These are phyloP conservation scores for Temnothorax rugatulus DNA, from an alignment of 2,888 invertebrate genomes.

Conservation along the genomic window DNA sequence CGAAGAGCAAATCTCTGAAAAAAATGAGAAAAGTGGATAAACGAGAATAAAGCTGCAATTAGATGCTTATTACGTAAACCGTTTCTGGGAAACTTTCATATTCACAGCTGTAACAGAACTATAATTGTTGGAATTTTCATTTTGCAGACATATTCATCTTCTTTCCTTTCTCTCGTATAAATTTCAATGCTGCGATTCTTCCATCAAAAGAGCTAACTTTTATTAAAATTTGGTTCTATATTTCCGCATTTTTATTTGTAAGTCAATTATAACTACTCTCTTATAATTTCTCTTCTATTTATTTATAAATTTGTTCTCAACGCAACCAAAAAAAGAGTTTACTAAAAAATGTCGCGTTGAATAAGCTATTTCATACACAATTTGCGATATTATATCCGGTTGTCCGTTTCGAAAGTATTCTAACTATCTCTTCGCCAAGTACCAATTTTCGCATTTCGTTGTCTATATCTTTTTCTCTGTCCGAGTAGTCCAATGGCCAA, in stretches of 20 bases:
- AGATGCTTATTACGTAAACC: slow-evolving; percentile 4
- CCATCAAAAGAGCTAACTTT: not conserved
- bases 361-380: not conserved
- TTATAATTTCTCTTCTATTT: not conserved
- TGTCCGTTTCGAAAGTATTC: not conserved
- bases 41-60: slow-evolving; percentile 29
- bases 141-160: not conserved
- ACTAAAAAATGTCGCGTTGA: not conserved
- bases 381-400: not conserved
- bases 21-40: not conserved
- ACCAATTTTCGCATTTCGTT: slow-evolving; percentile 6
- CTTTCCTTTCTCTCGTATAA: not conserved
- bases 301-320: not conserved
- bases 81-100: not conserved
- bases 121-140: slow-evolving; percentile 7
- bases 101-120: not conserved
- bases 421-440: not conserved
- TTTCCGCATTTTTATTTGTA: not conserved
- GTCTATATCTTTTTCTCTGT: not conserved
- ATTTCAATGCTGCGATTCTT: not conserved
- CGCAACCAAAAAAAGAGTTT: not conserved
- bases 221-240: not conserved
- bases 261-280: not conserved
- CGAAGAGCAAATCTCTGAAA: not conserved
- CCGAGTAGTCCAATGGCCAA: not conserved